Conservation (phyloP, 2,888 invertebrate genomes). For the Phengaris alcon region DNA sequence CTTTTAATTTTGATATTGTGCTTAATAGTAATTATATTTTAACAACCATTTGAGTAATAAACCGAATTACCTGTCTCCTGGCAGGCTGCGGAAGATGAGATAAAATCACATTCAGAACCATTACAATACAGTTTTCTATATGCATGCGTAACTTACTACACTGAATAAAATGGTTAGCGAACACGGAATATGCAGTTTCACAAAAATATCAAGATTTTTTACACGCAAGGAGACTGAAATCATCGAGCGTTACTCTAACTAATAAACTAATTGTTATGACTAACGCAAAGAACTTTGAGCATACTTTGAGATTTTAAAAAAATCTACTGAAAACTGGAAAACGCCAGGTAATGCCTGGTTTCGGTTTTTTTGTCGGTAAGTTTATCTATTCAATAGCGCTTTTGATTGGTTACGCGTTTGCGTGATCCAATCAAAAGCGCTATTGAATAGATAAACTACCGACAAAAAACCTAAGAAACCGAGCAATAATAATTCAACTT, state of each 20-base stretch:
- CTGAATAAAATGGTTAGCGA: conserved; percentile 63
- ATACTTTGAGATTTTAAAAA: conserved; percentile 31
- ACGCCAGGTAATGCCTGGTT: no score
- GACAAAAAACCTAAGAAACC: conserved; percentile 30
- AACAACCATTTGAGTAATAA: not conserved
- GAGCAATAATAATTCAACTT: not conserved
- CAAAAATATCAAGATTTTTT: conserved; percentile 75
- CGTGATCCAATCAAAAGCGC: no score
- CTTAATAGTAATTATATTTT: not conserved
- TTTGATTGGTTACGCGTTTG: no score
- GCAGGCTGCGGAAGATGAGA: conserved; percentile 79
- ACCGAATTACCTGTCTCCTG: conserved; percentile 75
- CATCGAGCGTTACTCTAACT: conserved; percentile 32
- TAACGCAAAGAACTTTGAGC: conserved; percentile 26
- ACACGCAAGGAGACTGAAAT: conserved; percentile 68
- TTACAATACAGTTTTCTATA: conserved; percentile 68
- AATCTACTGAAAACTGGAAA: not conserved
- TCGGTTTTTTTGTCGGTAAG: no score
- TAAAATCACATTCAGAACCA: conserved; percentile 79
- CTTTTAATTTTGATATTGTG: not conserved
- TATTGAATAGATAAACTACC: no score
- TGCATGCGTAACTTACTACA: conserved; percentile 55
- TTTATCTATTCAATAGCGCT: no score
- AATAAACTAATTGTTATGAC: conserved; percentile 20
- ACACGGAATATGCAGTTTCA: conserved; percentile 72